Evolutionary conservation across 2,888 invertebrate species (phyloP).

Genomic region (Apotomis betuletana): DNA sequence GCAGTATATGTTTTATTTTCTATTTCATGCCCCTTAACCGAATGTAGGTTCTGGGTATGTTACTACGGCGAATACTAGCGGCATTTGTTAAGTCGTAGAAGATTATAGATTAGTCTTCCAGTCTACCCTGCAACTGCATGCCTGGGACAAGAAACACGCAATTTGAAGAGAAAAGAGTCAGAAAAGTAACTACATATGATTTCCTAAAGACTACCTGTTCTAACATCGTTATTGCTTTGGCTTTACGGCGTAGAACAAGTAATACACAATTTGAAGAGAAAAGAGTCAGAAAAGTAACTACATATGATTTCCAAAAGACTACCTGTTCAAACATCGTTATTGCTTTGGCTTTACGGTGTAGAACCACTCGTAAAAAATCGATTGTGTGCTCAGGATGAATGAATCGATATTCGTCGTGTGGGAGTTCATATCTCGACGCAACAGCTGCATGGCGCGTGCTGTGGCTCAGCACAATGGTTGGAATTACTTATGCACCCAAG

Average conservation of each 20-base stretch:
- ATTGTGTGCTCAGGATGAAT: slow-evolving; percentile 51
- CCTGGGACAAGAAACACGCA: not conserved
- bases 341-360: slow-evolving; percentile 25
- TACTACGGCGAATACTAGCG: no score
- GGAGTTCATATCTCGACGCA: slow-evolving; percentile 51
- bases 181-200: not conserved
- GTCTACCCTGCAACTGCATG: no score
- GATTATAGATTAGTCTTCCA: no score
- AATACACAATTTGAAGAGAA: no score
- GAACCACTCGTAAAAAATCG: slow-evolving; percentile 48
- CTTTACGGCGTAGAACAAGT: slow-evolving; percentile 4
- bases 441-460: slow-evolving; percentile 49
- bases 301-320: not conserved
- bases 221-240: slow-evolving; percentile 19
- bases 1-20: no score
- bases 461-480: slow-evolving; percentile 45
- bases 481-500: slow-evolving; percentile 64
- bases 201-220: slow-evolving; percentile 4
- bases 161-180: not conserved
- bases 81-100: no score
- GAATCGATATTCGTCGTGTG: slow-evolving; percentile 48
- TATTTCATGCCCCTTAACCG: no score
- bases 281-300: no score
- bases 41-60: no score
- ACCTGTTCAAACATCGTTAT: slow-evolving; percentile 19